phyloP scores from a whole-genome alignment of 2,113 vertebrate species.

The Emydocephalus ijimae region DNA sequence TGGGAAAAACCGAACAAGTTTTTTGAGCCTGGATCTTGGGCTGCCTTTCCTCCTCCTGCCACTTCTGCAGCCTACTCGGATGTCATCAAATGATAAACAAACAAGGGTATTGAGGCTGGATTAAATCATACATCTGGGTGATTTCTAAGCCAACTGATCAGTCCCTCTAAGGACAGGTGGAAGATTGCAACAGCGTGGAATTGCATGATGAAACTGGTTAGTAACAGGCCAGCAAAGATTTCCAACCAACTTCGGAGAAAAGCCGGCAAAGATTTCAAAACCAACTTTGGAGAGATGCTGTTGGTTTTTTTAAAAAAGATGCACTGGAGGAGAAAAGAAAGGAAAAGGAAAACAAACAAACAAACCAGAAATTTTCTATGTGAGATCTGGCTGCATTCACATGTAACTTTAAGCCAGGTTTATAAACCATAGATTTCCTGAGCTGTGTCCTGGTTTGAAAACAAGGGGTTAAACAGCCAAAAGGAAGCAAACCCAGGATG shows the following conservation, averaged over 20 bases:
- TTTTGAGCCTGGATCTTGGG: not conserved
- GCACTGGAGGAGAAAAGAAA: not conserved
- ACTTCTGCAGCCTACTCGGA: not conserved
- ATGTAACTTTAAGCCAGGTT: not conserved
- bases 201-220: not conserved
- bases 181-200: rapidly evolving
- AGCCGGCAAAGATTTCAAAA: too few relatives aligned
- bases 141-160: not conserved
- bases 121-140: not conserved
- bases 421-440: not conserved
- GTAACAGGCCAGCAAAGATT: not conserved
- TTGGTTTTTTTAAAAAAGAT: not conserved
- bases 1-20: not conserved
- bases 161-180: slow-evolving; percentile 1
- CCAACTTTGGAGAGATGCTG: not conserved
- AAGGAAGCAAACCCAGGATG: not conserved
- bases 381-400: not conserved
- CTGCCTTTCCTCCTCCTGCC: too few relatives aligned
- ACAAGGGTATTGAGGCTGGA: not conserved
- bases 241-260: not conserved
- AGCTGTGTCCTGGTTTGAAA: not conserved
- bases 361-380: not conserved
- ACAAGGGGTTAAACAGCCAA: not conserved
- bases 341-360: not conserved
- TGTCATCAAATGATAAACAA: not conserved